These are phyloP conservation scores for Epizoanthus fatuus DNA, from an alignment of 92 coral and sea anemone genomes.

Conservation along the genomic window DNA sequence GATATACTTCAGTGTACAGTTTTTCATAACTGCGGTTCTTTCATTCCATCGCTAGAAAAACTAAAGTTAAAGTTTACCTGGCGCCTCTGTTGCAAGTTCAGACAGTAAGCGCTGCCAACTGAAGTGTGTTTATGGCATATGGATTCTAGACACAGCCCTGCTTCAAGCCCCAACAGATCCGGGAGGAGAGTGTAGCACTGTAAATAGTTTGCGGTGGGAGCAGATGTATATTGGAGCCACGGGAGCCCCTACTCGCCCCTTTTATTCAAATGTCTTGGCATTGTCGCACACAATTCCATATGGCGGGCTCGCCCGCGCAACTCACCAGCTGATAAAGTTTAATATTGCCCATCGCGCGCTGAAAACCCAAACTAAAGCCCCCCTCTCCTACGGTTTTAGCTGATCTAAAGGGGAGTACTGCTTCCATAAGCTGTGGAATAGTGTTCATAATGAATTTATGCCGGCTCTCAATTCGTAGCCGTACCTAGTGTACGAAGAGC, in stretches of 20 bases:
- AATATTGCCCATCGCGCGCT: slow-evolving; percentile 22
- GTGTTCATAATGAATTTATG: slow-evolving; percentile 22
- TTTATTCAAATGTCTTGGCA: slow-evolving; percentile 39
- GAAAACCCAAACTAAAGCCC: not conserved
- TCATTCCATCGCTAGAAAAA: slow-evolving; percentile 16
- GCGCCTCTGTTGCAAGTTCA: not conserved
- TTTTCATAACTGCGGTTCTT: not conserved
- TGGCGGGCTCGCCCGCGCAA: slow-evolving; percentile 26
- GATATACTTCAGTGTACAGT: not conserved
- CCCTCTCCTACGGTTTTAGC: not conserved
- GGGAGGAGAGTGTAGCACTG: not conserved
- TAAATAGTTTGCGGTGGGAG: slow-evolving; percentile 47
- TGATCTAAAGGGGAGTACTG: not conserved
- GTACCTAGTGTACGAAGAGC: slow-evolving; percentile 20
- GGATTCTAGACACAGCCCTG: no score
- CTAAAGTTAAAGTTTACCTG: slow-evolving; percentile 18
- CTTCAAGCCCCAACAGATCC: not conserved
- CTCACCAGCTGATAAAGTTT: slow-evolving; percentile 35
- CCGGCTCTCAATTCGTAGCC: slow-evolving; percentile 30
- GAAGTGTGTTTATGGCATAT: not conserved
- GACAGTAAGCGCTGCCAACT: not conserved
- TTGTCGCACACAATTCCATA: slow-evolving; percentile 44
- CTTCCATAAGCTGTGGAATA: not conserved
- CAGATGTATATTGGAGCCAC: slow-evolving; percentile 47
- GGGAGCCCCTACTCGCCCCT: slow-evolving; percentile 53